A percentile compares a stretch with the other conserved stretches of the same genome.
phyloP scores from a whole-genome alignment of 1,140 invertebrate genomes.

The Penaeus vannamei region DNA sequence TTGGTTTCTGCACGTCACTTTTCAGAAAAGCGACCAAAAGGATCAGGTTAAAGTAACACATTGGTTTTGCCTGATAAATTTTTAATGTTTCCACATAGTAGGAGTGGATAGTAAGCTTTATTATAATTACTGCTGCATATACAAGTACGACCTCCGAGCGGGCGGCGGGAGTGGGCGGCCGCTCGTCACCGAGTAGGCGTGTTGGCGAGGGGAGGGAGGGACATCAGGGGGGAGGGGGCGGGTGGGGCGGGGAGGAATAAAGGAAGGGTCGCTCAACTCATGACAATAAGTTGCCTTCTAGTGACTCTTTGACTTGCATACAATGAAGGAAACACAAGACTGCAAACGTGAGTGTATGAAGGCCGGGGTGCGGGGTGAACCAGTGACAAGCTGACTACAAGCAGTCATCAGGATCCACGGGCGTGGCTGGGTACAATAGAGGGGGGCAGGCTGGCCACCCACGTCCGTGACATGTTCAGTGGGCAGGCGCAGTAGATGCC shows the following conservation, averaged over 20 bases:
- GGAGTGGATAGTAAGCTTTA: conserved; percentile 61
- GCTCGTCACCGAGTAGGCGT: conserved; percentile 54
- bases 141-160: conserved; percentile 61
- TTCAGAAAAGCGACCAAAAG: too few species aligned
- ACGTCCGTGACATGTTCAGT: conserved; percentile 53
- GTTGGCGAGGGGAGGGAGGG: conserved; percentile 23
- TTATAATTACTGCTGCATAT: conserved; percentile 66
- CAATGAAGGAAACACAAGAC: conserved; percentile 61
- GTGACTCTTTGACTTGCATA: conserved; percentile 55
- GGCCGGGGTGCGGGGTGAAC: conserved; percentile 53
- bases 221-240: conserved; percentile 29
- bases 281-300: conserved; percentile 58
- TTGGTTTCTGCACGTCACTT: too few species aligned
- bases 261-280: conserved; percentile 49
- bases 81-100: conserved; percentile 66
- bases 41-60: too few species aligned
- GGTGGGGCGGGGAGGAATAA: conserved; percentile 26
- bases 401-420: conserved; percentile 47
- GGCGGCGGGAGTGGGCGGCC: conserved; percentile 48
- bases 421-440: conserved; percentile 21
- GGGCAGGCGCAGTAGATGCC: conserved; percentile 51
- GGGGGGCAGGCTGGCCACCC: conserved; percentile 48
- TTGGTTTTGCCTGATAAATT: conserved; percentile 56
- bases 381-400: conserved; percentile 61
- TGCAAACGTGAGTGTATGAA: conserved; percentile 63